These are phyloP conservation scores for Synanthedon myopaeformis DNA, from an alignment of 2,888 invertebrate species.

Conservation along the genomic window DNA sequence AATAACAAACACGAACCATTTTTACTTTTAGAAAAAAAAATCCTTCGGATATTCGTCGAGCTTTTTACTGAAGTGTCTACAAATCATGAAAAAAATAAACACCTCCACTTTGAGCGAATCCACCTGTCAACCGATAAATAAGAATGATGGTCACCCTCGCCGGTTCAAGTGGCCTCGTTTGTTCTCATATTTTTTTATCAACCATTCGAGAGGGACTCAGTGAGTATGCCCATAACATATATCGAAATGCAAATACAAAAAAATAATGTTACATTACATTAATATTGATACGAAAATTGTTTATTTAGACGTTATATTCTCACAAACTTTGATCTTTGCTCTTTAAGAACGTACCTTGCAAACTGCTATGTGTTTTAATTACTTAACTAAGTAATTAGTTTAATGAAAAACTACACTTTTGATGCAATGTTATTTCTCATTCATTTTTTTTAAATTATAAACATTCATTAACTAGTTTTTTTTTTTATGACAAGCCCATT, in stretches of 20 bases:
- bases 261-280: not conserved
- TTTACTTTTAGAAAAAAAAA: not conserved
- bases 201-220: not conserved
- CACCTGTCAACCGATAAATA: slow-evolving; percentile 19
- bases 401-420: too few species aligned
- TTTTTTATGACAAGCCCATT: too few species aligned
- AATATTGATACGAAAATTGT: too few species aligned
- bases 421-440: too few species aligned
- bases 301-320: too few species aligned
- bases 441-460: too few species aligned
- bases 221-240: not conserved
- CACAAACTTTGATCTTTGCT: too few species aligned
- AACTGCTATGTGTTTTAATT: too few species aligned
- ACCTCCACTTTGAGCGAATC: slow-evolving; percentile 6
- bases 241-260: not conserved
- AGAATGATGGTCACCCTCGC: slow-evolving; percentile 18
- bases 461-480: too few species aligned
- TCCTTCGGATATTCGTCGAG: not conserved
- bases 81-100: slow-evolving; percentile 3
- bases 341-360: too few species aligned
- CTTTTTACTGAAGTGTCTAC: not conserved
- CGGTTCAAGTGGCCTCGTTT: not conserved
- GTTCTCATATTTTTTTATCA: not conserved
- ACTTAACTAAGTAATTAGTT: too few species aligned
- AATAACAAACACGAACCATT: too few species aligned